Evolutionary conservation across 2,888 invertebrate species (phyloP).

Genomic region (Boloria selene): DNA sequence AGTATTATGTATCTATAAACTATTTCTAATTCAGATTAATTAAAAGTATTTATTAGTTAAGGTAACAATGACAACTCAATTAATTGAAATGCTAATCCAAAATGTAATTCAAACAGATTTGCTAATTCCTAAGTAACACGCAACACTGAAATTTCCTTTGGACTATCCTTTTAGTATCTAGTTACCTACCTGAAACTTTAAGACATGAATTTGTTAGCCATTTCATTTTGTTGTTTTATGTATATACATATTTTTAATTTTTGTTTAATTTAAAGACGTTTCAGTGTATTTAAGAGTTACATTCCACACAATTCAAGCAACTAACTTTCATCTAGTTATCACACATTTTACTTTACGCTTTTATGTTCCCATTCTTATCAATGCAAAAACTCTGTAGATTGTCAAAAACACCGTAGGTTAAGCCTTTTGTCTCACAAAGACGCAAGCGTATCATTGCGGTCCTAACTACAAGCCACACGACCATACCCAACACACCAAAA

Average conservation of each 20-base stretch:
- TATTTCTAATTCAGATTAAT: background rate
- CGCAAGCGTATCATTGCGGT: constrained; percentile 62
- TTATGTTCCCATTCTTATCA: constrained; percentile 19
- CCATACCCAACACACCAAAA: constrained; percentile 78
- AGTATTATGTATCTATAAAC: background rate
- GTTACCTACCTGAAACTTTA: background rate
- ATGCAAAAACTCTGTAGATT: constrained; percentile 34
- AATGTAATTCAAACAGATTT: constrained; percentile 17
- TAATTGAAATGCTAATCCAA: constrained; percentile 1
- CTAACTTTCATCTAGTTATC: constrained; percentile 4
- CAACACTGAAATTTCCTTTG: constrained; percentile 7
- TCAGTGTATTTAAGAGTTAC: background rate
- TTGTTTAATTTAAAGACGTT: background rate
- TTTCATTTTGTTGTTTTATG: background rate
- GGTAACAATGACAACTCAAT: background rate
- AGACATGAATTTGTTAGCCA: background rate
- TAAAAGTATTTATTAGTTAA: background rate
- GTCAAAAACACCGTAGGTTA: constrained; percentile 47
- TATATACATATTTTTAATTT: background rate
- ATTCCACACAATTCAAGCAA: constrained; percentile 15
- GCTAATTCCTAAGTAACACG: constrained; percentile 16
- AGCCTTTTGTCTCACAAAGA: constrained; percentile 63
- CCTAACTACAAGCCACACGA: constrained; percentile 72
- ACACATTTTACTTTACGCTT: background rate
- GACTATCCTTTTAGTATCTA: constrained; percentile 16